These are phyloP conservation scores for Perccottus glenii DNA, from an alignment of 2,113 vertebrate genomes.

Conservation along the genomic window DNA sequence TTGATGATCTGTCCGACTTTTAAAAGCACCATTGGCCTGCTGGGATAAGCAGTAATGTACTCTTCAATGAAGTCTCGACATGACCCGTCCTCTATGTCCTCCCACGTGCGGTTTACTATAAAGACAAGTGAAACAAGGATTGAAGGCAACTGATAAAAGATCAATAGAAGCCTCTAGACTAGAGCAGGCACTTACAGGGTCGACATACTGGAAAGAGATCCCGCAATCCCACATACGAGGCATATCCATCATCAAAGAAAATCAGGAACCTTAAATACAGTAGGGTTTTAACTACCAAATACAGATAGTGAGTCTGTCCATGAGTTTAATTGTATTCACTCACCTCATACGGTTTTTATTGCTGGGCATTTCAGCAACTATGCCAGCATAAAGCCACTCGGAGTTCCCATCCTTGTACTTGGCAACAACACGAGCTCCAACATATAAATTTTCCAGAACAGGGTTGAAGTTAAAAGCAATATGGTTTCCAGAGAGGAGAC, in stretches of 20 bases:
- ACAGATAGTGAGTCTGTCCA: not conserved
- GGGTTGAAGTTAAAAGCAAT: constrained; percentile 96
- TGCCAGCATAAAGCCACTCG: constrained; percentile 96
- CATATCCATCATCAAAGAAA: constrained; percentile 97
- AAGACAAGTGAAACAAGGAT: not conserved
- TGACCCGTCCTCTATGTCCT: constrained; percentile 95
- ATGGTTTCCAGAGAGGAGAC: constrained; percentile 95
- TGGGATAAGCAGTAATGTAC: constrained; percentile 96
- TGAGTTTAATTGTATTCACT: not conserved
- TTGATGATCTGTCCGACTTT: constrained; percentile 96
- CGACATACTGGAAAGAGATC: constrained; percentile 93
- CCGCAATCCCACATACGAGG: constrained; percentile 91
- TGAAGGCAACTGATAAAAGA: not conserved
- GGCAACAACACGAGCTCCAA: constrained; percentile 94
- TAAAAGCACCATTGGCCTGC: constrained; percentile 96
- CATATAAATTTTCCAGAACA: constrained; percentile 84
- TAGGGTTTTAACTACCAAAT: constrained; percentile 3
- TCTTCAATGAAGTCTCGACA: constrained; percentile 97
- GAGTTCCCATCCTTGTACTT: constrained; percentile 96
- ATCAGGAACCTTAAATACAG: constrained; percentile 87
- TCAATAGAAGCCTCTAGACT: not conserved
- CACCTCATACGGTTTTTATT: constrained; percentile 95
- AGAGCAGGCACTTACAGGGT: constrained; percentile 81
- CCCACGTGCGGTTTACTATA: constrained; percentile 92
- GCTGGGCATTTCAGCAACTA: constrained; percentile 95